phyloP scores from a whole-genome alignment of 2,113 vertebrate species.

The Lampris incognitus region DNA sequence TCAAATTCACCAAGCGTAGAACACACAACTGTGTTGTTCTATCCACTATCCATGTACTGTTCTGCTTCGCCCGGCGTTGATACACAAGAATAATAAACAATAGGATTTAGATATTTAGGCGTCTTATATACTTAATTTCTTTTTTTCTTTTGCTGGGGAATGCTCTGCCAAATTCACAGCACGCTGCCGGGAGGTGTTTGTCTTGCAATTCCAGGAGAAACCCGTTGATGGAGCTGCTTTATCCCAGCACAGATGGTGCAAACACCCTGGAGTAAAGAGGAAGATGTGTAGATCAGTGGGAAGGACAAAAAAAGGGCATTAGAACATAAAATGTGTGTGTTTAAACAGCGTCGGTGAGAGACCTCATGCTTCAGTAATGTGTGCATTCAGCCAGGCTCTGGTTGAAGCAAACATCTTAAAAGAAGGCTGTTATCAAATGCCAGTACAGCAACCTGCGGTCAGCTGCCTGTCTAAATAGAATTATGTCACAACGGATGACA shows the following conservation, averaged over 20 bases:
- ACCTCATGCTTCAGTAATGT: not conserved
- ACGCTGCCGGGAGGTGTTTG: not conserved
- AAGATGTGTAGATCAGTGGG: conserved; percentile 56
- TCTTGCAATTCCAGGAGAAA: conserved; percentile 35
- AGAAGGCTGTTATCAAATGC: not conserved
- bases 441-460: conserved; percentile 36
- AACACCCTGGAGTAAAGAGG: conserved; percentile 55
- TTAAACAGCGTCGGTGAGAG: not conserved
- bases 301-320: conserved; percentile 72
- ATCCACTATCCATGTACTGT: no score
- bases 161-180: not conserved
- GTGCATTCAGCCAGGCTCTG: not conserved
- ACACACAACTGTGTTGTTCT: no score
- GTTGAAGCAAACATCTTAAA: not conserved
- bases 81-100: not conserved
- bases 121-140: not conserved
- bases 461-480: conserved; percentile 18
- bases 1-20: no score
- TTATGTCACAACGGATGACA: conserved; percentile 50
- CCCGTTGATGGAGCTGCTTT: conserved; percentile 59
- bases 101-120: not conserved
- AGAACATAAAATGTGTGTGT: conserved; percentile 9
- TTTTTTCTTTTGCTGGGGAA: not conserved
- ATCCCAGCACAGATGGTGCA: conserved; percentile 43
- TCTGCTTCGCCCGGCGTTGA: not conserved